A percentile compares a stretch with the other conserved stretches of the same genome.
phyloP scores from a whole-genome alignment of 1,140 invertebrate species.

The Zaprionus nigranus region DNA sequence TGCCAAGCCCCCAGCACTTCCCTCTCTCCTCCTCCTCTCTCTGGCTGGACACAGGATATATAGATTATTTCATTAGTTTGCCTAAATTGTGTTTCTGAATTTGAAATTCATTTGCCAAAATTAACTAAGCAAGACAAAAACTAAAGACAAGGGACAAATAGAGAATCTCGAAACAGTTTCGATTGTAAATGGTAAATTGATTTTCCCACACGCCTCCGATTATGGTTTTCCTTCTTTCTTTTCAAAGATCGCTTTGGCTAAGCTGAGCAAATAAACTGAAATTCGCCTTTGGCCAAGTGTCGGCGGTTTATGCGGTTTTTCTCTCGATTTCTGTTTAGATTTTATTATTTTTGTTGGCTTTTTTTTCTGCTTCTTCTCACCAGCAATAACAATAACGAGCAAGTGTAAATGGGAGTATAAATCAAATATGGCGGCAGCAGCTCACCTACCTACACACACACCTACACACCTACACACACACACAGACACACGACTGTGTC shows the following conservation, averaged over 20 bases:
- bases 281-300: slow-evolving; percentile 26
- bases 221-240: not conserved
- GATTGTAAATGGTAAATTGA: not conserved
- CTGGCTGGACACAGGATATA: slow-evolving; percentile 46
- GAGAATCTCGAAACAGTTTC: not conserved
- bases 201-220: slow-evolving; percentile 1
- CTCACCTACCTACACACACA: slow-evolving; percentile 51
- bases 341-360: slow-evolving; percentile 15
- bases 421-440: slow-evolving; percentile 57
- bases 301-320: slow-evolving; percentile 18
- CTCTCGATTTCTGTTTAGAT: slow-evolving; percentile 10
- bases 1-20: slow-evolving; percentile 24
- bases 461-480: not conserved
- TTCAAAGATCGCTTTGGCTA: slow-evolving; percentile 17
- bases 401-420: slow-evolving; percentile 70
- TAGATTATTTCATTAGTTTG: not conserved
- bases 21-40: not conserved
- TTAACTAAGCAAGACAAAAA: not conserved
- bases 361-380: slow-evolving; percentile 13
- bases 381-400: slow-evolving; percentile 65
- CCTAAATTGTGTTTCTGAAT: not conserved
- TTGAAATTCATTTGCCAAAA: not conserved
- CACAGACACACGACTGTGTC: slow-evolving; percentile 9
- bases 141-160: not conserved
- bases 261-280: slow-evolving; percentile 33